Evolutionary conservation across 2,888 invertebrate species (phyloP), one percentile per base, ranked within the genome.

Genomic region (Tortricodes alternella): DNA sequence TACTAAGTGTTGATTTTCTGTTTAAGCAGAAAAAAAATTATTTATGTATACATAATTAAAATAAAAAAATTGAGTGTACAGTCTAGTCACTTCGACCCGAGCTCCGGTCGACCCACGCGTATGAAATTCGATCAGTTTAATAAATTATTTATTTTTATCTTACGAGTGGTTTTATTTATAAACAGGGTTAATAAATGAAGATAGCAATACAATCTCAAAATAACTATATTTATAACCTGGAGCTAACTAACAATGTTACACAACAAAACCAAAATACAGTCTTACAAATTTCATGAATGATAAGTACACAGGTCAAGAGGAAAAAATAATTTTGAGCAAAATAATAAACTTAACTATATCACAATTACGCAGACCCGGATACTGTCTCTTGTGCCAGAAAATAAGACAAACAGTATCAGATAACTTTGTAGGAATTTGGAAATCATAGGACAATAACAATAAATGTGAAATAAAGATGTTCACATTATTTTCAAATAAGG

Each of bases 91-190:
- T 67, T 72, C 82, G 89, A 75, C 84, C 89, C 70, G 88, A 85
- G 87, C 87, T 86, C 86, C 70, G 89, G 89, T 84, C 86, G 82
- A 69, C 67, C 67, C 65, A 74, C 75, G 77, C 80, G 78, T 78
- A 80, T 77, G 72, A 71, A 79, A 82, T 84, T 83, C 81, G 80
- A 82, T 77, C 78, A 78, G 77, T 76, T 79, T 74, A 77, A 85
- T 89, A 86, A 88, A 89, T 80, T 83, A 88, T 88, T 87, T 89
- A 89, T 89, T 89, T 87, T 90, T 87, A 86, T 83, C 81, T 85
- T 85, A 50, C 49, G 1, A 41, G 8, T 62, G 59, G 72, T 81
- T 82, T 86, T 62, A 76, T 78, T 84, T 66, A n/a, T 11, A 23
- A 38, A 7, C 21, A 21, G 11, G 1, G 7, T 11, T 15, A 8